phyloP scores from a whole-genome alignment of 2,797 vertebrate species.

The Esox lucius region DNA sequence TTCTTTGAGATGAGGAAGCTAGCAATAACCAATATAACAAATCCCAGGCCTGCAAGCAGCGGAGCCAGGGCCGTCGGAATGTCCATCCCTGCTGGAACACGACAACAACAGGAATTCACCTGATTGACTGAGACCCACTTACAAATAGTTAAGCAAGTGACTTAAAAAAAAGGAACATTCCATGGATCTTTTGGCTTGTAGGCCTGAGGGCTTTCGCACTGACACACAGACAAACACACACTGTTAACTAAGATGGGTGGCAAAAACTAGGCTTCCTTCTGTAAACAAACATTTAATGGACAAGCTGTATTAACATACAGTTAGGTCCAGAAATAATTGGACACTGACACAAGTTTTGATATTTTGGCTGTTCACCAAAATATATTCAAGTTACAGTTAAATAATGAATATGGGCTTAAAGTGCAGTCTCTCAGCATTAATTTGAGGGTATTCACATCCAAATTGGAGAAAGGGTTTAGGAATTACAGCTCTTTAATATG shows the following conservation, averaged over 20 bases:
- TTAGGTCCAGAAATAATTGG: no score
- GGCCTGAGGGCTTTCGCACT: neutral
- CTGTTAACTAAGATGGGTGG: neutral
- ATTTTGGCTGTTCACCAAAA: no score
- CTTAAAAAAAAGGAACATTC: neutral
- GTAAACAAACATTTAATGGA: neutral
- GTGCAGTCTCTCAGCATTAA: no score
- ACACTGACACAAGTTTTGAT: no score
- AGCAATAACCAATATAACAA: conserved; percentile 38
- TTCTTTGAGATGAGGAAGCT: conserved; percentile 49
- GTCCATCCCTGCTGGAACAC: conserved; percentile 38
- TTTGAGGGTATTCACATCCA: no score
- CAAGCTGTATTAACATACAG: no score
- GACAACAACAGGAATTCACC: conserved; percentile 21
- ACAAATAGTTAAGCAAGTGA: neutral
- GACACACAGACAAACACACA: neutral
- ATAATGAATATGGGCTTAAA: no score
- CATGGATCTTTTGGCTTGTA: neutral
- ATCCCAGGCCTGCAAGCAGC: conserved; percentile 33
- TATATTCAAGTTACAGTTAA: no score
- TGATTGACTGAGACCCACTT: neutral
- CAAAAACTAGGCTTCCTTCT: conserved; percentile 17
- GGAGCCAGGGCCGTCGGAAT: conserved; percentile 48
- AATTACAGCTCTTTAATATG: no score
- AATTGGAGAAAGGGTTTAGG: no score